Evolutionary conservation across 2,888 invertebrate species (phyloP).

Genomic region (Trichogramma evanescens): DNA sequence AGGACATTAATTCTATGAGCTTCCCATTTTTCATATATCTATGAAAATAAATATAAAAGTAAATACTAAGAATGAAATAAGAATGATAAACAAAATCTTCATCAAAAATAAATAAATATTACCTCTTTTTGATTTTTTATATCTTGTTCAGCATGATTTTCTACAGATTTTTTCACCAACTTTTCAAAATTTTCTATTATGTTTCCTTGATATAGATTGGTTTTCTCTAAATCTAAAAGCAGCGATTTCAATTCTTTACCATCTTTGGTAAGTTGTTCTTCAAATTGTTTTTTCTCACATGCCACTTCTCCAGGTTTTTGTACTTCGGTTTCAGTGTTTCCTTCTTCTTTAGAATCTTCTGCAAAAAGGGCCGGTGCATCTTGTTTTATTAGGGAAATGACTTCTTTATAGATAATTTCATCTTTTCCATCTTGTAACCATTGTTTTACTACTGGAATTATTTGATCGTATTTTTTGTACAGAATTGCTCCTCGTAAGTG

Average conservation of each 20-base stretch:
- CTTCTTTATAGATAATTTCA: slow-evolving; percentile 45
- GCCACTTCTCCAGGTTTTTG: slow-evolving; percentile 39
- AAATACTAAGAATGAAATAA: no score
- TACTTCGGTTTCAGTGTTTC: slow-evolving; percentile 26
- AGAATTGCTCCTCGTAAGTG: slow-evolving; percentile 61
- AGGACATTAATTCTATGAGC: slow-evolving; percentile 53
- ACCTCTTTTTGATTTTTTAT: slow-evolving; percentile 51
- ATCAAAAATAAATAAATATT: background rate
- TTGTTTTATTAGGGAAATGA: slow-evolving; percentile 41
- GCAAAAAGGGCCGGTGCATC: slow-evolving; percentile 37
- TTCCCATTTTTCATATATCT: slow-evolving; percentile 58
- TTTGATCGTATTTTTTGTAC: slow-evolving; percentile 61
- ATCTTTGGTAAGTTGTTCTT: slow-evolving; percentile 37
- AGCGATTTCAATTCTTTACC: slow-evolving; percentile 39
- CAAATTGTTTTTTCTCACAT: slow-evolving; percentile 27
- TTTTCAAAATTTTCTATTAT: slow-evolving; percentile 50
- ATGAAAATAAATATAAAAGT: slow-evolving; percentile 29
- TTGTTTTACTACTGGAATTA: slow-evolving; percentile 35
- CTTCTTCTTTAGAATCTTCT: slow-evolving; percentile 36
- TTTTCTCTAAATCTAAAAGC: slow-evolving; percentile 26
- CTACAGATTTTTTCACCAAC: slow-evolving; percentile 53
- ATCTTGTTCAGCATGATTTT: slow-evolving; percentile 53
- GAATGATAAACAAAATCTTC: background rate
- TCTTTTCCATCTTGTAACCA: slow-evolving; percentile 29
- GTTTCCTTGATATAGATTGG: slow-evolving; percentile 32